A percentile compares a stretch with the other conserved stretches of the same genome.
Evolutionary conservation across 2,888 invertebrate genomes (phyloP).

Genomic region (Arenicola marina): DNA sequence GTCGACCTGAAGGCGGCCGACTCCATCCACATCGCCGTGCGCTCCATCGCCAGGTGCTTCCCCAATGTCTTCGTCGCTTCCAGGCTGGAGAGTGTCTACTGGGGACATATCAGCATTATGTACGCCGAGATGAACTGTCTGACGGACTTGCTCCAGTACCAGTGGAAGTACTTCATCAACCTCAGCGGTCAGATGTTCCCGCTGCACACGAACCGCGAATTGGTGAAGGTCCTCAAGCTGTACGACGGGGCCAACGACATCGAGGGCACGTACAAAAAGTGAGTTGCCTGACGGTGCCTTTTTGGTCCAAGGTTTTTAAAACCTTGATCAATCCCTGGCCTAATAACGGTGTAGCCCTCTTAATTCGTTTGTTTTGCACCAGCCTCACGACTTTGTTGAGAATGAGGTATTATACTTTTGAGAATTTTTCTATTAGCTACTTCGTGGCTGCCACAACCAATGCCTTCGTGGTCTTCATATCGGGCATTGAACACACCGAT

Average conservation of each 20-base stretch:
- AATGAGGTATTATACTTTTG: too few species aligned
- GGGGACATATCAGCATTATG: constrained; percentile 10
- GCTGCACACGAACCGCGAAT: constrained; percentile 50
- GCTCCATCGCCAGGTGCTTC: constrained; percentile 22
- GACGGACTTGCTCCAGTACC: constrained; percentile 12
- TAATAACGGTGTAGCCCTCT: too few species aligned
- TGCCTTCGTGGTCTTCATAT: too few species aligned
- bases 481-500: too few species aligned
- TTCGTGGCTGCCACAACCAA: too few species aligned
- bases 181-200: constrained; percentile 54
- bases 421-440: too few species aligned
- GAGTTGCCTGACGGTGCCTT: neutral
- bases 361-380: too few species aligned
- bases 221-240: constrained; percentile 47
- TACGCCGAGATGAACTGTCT: constrained; percentile 21
- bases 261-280: constrained; percentile 19
- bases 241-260: constrained; percentile 48
- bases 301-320: neutral
- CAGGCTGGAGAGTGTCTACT: constrained; percentile 3
- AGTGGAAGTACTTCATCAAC: constrained; percentile 45
- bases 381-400: too few species aligned
- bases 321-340: too few species aligned
- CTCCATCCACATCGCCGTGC: neutral
- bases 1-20: constrained; percentile 23
- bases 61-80: constrained; percentile 16